phyloP scores from a whole-genome alignment of 2,888 invertebrate species.

The Andrena fulva region DNA sequence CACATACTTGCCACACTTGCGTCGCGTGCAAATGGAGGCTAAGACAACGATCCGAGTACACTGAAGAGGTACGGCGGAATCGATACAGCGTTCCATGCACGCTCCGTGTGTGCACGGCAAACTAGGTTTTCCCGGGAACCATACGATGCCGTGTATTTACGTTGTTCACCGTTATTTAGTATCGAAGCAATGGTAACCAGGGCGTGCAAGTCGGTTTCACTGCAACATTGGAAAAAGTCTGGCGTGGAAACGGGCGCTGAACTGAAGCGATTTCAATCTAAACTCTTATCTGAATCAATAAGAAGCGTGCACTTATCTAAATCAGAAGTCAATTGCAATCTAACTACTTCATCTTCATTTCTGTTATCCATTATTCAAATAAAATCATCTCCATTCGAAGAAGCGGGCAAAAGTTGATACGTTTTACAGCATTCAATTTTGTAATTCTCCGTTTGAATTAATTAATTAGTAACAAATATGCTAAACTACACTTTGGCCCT shows the following conservation, averaged over 20 bases:
- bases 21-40: background rate
- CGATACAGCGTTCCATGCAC: background rate
- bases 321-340: no score
- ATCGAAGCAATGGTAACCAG: background rate
- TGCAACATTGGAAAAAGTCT: background rate
- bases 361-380: no score
- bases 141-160: background rate
- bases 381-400: no score
- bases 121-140: conserved; percentile 10
- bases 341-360: no score
- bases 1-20: background rate
- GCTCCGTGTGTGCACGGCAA: background rate
- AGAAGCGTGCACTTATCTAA: no score
- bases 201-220: conserved; percentile 26
- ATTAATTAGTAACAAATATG: no score
- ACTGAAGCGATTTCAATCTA: background rate
- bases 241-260: background rate
- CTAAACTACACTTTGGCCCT: no score
- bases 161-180: conserved; percentile 6
- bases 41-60: background rate
- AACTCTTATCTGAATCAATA: no score
- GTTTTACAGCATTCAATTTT: no score
- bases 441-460: no score
- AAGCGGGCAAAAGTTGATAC: no score
- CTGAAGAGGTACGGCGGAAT: background rate